Base-by-base conservation (phyloP, 1,140 invertebrate genomes). In the Vanessa tameamea region DNA sequence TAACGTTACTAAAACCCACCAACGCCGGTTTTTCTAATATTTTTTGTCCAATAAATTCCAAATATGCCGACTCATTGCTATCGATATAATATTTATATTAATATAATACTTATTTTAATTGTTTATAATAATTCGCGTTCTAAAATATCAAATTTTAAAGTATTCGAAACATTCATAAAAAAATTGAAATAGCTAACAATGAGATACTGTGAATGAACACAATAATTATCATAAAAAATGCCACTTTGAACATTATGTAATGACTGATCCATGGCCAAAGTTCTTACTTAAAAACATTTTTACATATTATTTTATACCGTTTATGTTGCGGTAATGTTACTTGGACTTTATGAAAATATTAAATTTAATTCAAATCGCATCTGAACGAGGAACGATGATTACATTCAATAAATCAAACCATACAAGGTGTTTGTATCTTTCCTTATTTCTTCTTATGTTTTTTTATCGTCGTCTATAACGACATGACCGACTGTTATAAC, bases 221-320 rank as follows among this genome's bases (percentile, higher is more conserved):
- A 51, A 51, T n/a, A 51, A 6, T 14, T 14, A 51, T 51, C 5
- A 51, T 51, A 15, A 51, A 15, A 69, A 77, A 74, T 71, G 55
- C 65, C 66, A 75, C 72, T 15, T 55, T 78, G 68, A 72, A 64
- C 57, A 72, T 83, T 83, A 83, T 75, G 75, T 77, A 83, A 83
- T 68, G n/a, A 65, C n/a, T 73, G 75, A 80, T 75, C 81, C 79
- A 83, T 47, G 75, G 78, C 76, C 80, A 77, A 72, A 31, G 26
- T 31, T 31, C 26, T 0, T 31, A 31, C 3, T 31, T 31, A 31
- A 31, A 31, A 31, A 31, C 26, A 31, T 31, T 31, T 31, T 31
- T 31, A 31, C 26, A 31, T 31, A 31, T 57, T 68, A 72, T 47
- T 51, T n/a, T 14, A 51, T 51, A 15, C 48, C n/a, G 48, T n/a